Evolutionary conservation across 92 coral and sea anemone genomes (phyloP).

Genomic region (Pocillopora meandrina): DNA sequence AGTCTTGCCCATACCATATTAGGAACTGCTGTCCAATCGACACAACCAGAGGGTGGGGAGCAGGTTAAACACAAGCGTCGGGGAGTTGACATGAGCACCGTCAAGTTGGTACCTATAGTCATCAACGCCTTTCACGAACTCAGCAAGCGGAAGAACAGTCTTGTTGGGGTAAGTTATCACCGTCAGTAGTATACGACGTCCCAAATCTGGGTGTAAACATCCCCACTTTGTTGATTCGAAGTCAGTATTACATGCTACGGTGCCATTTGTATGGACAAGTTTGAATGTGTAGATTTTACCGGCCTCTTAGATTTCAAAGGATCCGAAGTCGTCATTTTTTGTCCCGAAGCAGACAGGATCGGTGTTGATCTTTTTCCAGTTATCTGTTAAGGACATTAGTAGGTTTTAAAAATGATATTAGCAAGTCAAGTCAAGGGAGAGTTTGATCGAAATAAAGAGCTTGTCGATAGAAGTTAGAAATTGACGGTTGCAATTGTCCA

Average conservation of each 20-base stretch:
- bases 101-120: conserved; percentile 3
- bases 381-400: not conserved
- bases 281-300: not conserved
- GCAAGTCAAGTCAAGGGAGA: too few species aligned
- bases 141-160: not conserved
- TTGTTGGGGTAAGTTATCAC: too few species aligned
- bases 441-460: too few species aligned
- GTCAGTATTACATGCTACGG: not conserved
- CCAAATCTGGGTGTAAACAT: too few species aligned
- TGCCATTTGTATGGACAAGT: not conserved
- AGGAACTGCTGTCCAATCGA: too few species aligned
- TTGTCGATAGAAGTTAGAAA: too few species aligned
- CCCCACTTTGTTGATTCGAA: too few species aligned
- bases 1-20: too few species aligned
- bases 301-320: not conserved
- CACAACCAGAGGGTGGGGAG: too few species aligned
- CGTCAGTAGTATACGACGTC: too few species aligned
- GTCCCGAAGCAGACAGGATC: conserved; percentile 3
- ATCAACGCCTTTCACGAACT: not conserved
- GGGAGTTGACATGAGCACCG: not conserved
- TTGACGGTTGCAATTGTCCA: too few species aligned
- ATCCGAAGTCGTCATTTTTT: not conserved
- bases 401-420: not conserved
- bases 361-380: conserved; percentile 10
- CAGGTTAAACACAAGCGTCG: too few species aligned